A percentile compares a stretch with the other conserved stretches of the same genome.
Conservation (phyloP, 2,888 invertebrate species). For the Clepsis dumicolana region DNA sequence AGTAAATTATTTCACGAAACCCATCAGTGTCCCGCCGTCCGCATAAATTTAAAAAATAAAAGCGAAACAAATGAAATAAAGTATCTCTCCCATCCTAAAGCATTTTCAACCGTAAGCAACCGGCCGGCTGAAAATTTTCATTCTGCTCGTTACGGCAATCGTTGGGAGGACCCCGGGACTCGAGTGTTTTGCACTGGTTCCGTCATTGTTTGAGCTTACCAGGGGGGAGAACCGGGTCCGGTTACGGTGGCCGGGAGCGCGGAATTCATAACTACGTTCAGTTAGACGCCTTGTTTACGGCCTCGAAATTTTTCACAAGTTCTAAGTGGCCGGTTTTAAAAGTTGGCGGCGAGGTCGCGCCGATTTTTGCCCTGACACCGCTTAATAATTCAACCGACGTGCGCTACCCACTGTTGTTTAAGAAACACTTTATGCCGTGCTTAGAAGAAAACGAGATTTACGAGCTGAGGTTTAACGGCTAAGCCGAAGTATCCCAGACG, state of each 20-base stretch:
- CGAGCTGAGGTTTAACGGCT: conserved; percentile 34
- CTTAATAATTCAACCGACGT: conserved; percentile 49
- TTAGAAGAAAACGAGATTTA: conserved; percentile 35
- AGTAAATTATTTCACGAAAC: conserved; percentile 42
- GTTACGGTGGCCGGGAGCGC: conserved; percentile 33
- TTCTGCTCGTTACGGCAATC: conserved; percentile 8
- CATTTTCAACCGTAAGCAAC: conserved; percentile 36
- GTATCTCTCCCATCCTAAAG: conserved; percentile 28
- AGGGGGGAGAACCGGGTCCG: conserved; percentile 28
- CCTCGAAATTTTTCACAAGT: conserved; percentile 50
- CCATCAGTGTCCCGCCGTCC: conserved; percentile 41
- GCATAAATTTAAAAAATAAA: conserved; percentile 43
- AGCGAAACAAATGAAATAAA: conserved; percentile 36
- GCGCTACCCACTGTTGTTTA: conserved; percentile 33
- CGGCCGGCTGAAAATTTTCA: conserved; percentile 16
- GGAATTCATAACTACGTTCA: conserved; percentile 50
- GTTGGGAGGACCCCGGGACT: conserved; percentile 23
- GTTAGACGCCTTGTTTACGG: conserved; percentile 52
- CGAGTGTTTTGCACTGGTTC: conserved; percentile 20
- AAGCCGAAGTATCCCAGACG: conserved; percentile 31
- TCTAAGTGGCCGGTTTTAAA: conserved; percentile 52
- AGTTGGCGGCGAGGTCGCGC: conserved; percentile 43
- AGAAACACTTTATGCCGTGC: conserved; percentile 33
- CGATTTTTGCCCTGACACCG: conserved; percentile 41
- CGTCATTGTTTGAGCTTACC: conserved; percentile 28